Evolutionary conservation across 2,888 invertebrate genomes (phyloP).

Genomic region (Chalcosyrphus nemorum): DNA sequence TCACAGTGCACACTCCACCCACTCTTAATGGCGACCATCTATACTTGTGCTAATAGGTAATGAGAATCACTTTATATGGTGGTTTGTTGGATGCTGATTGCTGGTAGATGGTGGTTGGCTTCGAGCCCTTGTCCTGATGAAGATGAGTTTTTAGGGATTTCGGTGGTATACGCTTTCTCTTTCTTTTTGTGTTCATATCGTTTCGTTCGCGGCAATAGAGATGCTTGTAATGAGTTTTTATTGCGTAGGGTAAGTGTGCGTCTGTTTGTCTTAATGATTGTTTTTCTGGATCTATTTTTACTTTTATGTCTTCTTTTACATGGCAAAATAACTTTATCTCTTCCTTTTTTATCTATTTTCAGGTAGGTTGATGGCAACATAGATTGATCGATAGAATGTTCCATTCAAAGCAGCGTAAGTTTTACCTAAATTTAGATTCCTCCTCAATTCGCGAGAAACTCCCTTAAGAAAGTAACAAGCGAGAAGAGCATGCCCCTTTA

Average conservation of each 20-base stretch:
- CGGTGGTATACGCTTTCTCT: neutral
- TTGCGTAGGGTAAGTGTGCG: constrained; percentile 11
- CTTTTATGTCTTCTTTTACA: no score
- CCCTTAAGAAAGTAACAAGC: no score
- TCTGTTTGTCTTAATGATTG: neutral
- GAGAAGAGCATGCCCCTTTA: no score
- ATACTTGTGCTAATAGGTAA: constrained; percentile 48
- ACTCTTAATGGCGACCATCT: constrained; percentile 25
- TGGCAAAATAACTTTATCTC: neutral
- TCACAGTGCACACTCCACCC: neutral
- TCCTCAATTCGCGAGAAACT: no score
- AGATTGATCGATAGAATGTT: no score
- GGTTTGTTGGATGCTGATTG: constrained; percentile 51
- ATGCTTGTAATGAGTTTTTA: constrained; percentile 28
- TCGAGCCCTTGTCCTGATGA: constrained; percentile 1
- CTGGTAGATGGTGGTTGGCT: constrained; percentile 15
- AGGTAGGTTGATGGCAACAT: neutral
- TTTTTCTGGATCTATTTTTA: neutral
- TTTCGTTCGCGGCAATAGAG: neutral
- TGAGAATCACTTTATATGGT: constrained; percentile 55
- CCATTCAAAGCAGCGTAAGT: no score
- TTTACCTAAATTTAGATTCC: no score
- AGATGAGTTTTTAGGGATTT: constrained; percentile 20
- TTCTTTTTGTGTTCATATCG: neutral
- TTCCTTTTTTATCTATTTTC: neutral